Conservation (phyloP, 2,797 vertebrate species). For the Sitta carolinensis region DNA sequence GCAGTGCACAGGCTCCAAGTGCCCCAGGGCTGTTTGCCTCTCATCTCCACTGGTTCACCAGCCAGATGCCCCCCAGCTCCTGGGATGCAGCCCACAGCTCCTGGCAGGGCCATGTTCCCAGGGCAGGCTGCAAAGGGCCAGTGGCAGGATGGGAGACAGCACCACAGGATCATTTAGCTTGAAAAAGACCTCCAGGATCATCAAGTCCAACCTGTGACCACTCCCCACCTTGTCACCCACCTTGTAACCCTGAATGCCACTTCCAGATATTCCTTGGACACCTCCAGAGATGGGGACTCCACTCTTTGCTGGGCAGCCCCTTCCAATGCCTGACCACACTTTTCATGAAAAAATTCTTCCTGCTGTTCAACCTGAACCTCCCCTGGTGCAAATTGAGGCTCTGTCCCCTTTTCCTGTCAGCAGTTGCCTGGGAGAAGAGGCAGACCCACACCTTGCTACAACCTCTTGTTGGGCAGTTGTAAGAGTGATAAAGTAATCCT, state of each 20-base stretch:
- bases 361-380: background rate
- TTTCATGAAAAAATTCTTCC: background rate
- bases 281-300: background rate
- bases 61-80: background rate
- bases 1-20: background rate
- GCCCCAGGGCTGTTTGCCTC: background rate
- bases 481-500: background rate
- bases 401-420: background rate
- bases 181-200: background rate
- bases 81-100: background rate
- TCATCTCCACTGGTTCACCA: background rate
- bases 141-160: background rate
- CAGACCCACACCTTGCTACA: background rate
- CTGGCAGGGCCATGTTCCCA: accelerated
- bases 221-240: background rate
- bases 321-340: background rate
- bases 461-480: background rate
- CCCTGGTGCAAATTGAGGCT: background rate
- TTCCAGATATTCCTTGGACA: background rate
- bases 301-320: background rate
- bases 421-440: background rate
- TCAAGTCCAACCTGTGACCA: background rate
- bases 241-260: background rate
- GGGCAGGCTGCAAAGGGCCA: background rate
- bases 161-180: background rate